These are phyloP conservation scores for Potamarius usumacintae DNA, from an alignment of 2,113 vertebrate genomes.

Conservation along the genomic window DNA sequence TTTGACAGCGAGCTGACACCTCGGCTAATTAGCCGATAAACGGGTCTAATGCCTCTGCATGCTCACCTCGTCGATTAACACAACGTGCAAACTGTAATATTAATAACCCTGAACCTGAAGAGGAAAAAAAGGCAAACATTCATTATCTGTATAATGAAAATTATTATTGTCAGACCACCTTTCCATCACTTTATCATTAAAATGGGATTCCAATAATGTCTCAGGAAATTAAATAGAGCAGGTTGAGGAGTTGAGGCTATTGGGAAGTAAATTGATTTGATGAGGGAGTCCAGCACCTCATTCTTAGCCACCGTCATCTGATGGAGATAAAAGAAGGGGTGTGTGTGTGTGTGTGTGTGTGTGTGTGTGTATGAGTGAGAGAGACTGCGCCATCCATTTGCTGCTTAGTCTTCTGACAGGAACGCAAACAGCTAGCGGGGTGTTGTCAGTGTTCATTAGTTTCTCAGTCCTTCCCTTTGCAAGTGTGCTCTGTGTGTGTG, in stretches of 20 bases:
- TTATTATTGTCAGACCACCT: constrained; percentile 42
- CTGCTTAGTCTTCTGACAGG: constrained; percentile 55
- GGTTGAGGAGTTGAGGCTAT: constrained; percentile 39
- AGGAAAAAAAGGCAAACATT: constrained; percentile 37
- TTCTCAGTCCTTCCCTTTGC: constrained; percentile 42
- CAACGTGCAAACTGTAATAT: constrained; percentile 25
- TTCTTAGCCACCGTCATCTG: constrained; percentile 41
- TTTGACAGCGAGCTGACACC: constrained; percentile 15
- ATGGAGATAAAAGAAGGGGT: constrained; percentile 46
- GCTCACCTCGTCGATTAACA: constrained; percentile 32
- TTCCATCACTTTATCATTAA: constrained; percentile 44
- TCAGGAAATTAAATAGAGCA: constrained; percentile 50
- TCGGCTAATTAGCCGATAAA: constrained; percentile 39
- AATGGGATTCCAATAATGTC: constrained; percentile 45
- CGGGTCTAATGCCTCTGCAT: not conserved
- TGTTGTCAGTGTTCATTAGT: constrained; percentile 56
- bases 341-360: constrained; percentile 22
- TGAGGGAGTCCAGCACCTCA: constrained; percentile 42
- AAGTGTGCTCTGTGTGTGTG: constrained; percentile 24
- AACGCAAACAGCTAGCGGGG: constrained; percentile 56
- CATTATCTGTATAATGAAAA: constrained; percentile 50
- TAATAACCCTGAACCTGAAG: constrained; percentile 41
- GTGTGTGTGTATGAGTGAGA: not conserved
- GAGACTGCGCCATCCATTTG: constrained; percentile 49
- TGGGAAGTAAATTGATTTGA: constrained; percentile 49